These are phyloP conservation scores for Hypomecis punctinalis DNA, from an alignment of 2,888 invertebrate species.

Conservation along the genomic window DNA sequence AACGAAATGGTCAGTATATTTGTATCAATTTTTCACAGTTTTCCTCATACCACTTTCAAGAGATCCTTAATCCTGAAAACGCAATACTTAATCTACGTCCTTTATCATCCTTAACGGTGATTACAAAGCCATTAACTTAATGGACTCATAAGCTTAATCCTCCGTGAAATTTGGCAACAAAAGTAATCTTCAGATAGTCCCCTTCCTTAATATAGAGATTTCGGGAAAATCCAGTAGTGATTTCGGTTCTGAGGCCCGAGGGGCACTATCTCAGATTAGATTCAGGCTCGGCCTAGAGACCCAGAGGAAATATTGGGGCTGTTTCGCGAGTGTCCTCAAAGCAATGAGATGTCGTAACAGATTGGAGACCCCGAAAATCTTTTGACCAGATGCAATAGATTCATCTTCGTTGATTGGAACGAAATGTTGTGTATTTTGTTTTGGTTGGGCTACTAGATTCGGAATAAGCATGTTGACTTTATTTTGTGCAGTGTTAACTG, in stretches of 20 bases:
- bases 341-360: neutral
- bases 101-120: slow-evolving; percentile 3
- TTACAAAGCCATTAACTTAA: slow-evolving; percentile 25
- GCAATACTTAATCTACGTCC: neutral
- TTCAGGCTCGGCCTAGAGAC: neutral
- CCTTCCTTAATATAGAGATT: slow-evolving; percentile 17
- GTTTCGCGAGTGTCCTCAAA: neutral
- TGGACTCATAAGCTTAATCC: slow-evolving; percentile 20
- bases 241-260: slow-evolving; percentile 17
- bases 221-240: slow-evolving; percentile 10
- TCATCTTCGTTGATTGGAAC: neutral
- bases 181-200: slow-evolving; percentile 11
- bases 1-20: neutral
- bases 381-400: neutral
- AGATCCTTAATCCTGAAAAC: neutral
- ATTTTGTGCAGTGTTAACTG: too few relatives aligned
- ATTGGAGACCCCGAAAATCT: slow-evolving; percentile 6
- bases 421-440: too few relatives aligned
- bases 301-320: neutral
- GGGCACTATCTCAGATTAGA: slow-evolving; percentile 18
- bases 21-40: neutral
- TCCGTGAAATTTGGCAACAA: slow-evolving; percentile 15
- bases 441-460: too few relatives aligned
- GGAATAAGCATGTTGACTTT: too few relatives aligned
- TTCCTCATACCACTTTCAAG: neutral